These are phyloP conservation scores for Lasioglossum villosulum DNA, from an alignment of 2,888 invertebrate genomes.

Conservation along the genomic window DNA sequence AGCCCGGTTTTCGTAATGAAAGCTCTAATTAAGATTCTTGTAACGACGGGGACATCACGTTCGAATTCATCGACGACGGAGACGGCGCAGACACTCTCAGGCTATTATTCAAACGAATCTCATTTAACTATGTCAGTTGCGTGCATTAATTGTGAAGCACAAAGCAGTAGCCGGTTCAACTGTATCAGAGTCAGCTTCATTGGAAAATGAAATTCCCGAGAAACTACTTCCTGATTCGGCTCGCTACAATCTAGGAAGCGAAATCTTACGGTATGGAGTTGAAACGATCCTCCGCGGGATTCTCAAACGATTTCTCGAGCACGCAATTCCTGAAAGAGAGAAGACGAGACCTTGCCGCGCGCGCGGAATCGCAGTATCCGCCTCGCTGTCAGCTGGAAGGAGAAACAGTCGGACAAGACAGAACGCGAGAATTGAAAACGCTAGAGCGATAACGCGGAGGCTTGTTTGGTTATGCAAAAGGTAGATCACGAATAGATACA, in stretches of 20 bases:
- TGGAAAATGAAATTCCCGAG: slow-evolving; percentile 52
- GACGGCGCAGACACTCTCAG: no score
- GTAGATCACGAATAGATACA: neutral
- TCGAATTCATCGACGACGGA: slow-evolving; percentile 18
- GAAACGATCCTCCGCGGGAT: slow-evolving; percentile 53
- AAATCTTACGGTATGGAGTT: slow-evolving; percentile 37
- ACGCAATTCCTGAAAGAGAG: slow-evolving; percentile 70
- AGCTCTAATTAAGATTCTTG: slow-evolving; percentile 45
- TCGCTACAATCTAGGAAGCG: slow-evolving; percentile 50
- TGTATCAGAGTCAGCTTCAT: slow-evolving; percentile 14
- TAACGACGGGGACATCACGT: slow-evolving; percentile 13
- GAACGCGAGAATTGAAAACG: slow-evolving; percentile 5
- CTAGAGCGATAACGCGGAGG: slow-evolving; percentile 6
- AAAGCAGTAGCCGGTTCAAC: slow-evolving; percentile 3
- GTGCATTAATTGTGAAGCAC: slow-evolving; percentile 20
- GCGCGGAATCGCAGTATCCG: slow-evolving; percentile 23
- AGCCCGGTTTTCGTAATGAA: neutral
- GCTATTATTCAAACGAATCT: slow-evolving; percentile 18
- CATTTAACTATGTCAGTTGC: neutral
- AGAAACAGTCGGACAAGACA: slow-evolving; percentile 1
- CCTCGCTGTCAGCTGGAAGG: neutral
- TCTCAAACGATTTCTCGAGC: slow-evolving; percentile 60
- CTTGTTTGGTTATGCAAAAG: slow-evolving; percentile 31
- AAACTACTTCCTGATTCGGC: slow-evolving; percentile 57
- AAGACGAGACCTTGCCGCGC: slow-evolving; percentile 53